Base-by-base conservation (phyloP, 2,888 invertebrate species). In the Auanema sp. region DNA sequence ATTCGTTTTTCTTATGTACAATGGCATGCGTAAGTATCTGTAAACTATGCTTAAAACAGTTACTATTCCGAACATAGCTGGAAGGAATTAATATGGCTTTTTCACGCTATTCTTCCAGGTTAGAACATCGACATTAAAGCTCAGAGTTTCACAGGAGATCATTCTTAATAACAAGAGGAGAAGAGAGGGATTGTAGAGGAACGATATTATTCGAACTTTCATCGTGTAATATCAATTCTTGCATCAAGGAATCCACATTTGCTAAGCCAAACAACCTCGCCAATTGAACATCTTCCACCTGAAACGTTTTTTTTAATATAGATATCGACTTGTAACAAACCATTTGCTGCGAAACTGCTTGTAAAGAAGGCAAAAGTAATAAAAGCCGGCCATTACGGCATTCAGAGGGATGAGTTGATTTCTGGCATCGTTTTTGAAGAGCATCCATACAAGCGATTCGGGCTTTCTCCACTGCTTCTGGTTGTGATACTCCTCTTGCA, bases 231-330 rank as follows among this genome's bases (percentile, higher is more conserved):
- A 78, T 77, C 51, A 78, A 61, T 54, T 76, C 72, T 54, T 75
- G 70, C 77, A 80, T 78, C 52, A 80, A 64, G 12, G 69, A 65
- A 68, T 80, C 80, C n/a, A 80, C 73, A 62, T 78, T 76, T 18
- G 77, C 77, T 8, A 79, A 63, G 40, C 77, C 76, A 66, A 79
- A 79, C 18, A 79, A 65, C 4, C 74, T 65, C 23, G 78, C 77
- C n/a, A 79, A 64, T 66, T 80, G 79, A 4, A 80, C 78, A 61
- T 80, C 80, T 62, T 79, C 79, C 16, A 76, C 72, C 71, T 74
- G 57, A 11, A 68, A 52, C 40, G 41, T 0, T 12, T 12, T 52
- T 23, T 6, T 52, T 10, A 23, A 18, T 23, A 24, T 23, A 24
- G 25, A 52, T 23, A 8, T 52, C n/a, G 10, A 21, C 10, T n/a